phyloP scores from a whole-genome alignment of 2,797 vertebrate species.

The Microctenopoma stevenorrisi region DNA sequence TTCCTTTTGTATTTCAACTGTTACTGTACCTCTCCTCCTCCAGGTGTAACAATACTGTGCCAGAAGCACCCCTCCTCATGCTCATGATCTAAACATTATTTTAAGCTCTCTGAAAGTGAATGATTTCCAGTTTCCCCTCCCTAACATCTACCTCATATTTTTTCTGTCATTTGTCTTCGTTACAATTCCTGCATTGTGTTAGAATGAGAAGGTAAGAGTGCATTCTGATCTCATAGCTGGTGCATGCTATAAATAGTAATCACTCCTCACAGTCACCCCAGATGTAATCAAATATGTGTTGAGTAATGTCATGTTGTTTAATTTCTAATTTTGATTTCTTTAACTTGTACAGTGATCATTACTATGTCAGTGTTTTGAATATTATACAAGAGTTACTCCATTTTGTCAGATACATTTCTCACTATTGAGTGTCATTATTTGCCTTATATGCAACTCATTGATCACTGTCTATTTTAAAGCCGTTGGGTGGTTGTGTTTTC shows the following conservation, averaged over 20 bases:
- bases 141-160: conserved; percentile 97
- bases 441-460: conserved; percentile 56
- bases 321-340: conserved; percentile 67
- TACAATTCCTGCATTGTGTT: conserved; percentile 99
- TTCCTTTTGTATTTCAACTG: conserved; percentile 71
- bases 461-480: conserved; percentile 63
- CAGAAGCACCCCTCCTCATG: conserved; percentile 77
- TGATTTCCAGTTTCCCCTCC: conserved; percentile 85
- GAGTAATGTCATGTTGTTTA: conserved; percentile 71
- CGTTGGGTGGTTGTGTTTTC: conserved; percentile 63
- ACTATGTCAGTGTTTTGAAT: conserved; percentile 71
- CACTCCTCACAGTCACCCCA: conserved; percentile 80
- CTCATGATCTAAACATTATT: conserved; percentile 84
- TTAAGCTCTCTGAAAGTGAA: conserved; percentile 85
- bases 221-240: conserved; percentile 91
- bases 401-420: conserved; percentile 73
- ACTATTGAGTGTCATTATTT: conserved; percentile 67
- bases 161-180: conserved; percentile 97
- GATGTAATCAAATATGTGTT: conserved; percentile 77
- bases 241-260: conserved; percentile 90
- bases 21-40: conserved; percentile 70
- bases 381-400: conserved; percentile 58
- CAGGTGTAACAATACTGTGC: conserved; percentile 71
- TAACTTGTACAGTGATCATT: conserved; percentile 78
- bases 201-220: conserved; percentile 99